Conservation (phyloP, 2,113 vertebrate species). For the Aldabrachelys gigantea region DNA sequence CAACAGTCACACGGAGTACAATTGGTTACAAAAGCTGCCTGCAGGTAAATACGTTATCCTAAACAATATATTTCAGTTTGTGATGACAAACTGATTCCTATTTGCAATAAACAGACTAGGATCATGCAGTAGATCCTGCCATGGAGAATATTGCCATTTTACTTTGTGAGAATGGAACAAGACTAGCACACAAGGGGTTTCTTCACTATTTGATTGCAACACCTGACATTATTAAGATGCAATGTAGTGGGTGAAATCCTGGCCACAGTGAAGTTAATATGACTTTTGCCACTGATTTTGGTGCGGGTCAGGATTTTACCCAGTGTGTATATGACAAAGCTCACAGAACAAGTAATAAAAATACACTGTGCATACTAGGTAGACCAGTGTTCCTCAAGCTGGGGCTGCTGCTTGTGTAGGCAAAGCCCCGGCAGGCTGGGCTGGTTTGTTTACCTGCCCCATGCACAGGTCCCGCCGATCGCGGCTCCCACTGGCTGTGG, state of each 20-base stretch:
- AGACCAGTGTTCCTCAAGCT: neutral
- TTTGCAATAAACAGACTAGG: neutral
- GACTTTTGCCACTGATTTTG: neutral
- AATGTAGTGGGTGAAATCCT: neutral
- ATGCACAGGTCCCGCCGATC: no score
- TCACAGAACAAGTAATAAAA: neutral
- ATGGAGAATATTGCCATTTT: neutral
- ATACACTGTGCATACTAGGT: neutral
- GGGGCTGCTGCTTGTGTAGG: no score
- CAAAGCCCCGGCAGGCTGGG: no score
- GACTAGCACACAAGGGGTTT: neutral
- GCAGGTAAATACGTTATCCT: constrained; percentile 23
- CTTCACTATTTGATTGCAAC: neutral
- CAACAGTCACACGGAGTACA: neutral
- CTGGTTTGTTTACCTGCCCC: no score
- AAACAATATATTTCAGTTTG: constrained; percentile 18
- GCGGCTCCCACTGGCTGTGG: no score
- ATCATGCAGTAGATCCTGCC: neutral
- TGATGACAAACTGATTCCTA: constrained; percentile 8
- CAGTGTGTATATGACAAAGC: neutral
- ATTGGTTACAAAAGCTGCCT: constrained; percentile 49
- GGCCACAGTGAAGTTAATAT: neutral
- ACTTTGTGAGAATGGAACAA: neutral
- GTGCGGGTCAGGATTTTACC: neutral
- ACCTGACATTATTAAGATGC: neutral